Conservation (phyloP, 2,797 vertebrate genomes). For the Schizothorax lantsangensis region DNA sequence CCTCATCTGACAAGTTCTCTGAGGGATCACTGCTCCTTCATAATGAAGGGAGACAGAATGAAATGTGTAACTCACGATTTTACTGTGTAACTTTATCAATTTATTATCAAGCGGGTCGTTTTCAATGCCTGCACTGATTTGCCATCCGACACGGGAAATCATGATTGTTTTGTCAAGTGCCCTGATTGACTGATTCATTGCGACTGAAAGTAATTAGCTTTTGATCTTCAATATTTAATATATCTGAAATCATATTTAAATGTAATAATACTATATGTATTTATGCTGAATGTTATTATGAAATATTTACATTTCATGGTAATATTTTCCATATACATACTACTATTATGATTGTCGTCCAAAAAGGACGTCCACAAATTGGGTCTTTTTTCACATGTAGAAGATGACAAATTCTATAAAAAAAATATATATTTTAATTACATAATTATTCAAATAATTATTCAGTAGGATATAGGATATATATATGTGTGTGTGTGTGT, state of each 20-base stretch:
- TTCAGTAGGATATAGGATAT: no score
- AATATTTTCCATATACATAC: background rate
- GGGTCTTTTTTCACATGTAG: background rate
- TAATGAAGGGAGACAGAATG: conserved; percentile 42
- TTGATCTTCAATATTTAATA: background rate
- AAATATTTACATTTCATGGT: background rate
- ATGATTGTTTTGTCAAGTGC: background rate
- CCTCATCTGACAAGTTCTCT: conserved; percentile 55
- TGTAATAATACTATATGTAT: background rate
- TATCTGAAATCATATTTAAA: background rate
- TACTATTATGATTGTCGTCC: no score
- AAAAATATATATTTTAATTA: no score
- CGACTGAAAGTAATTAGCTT: background rate
- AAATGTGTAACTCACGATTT: conserved; percentile 43
- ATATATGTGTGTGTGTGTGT: no score
- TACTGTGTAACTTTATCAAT: conserved; percentile 17
- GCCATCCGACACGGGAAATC: background rate
- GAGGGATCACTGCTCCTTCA: conserved; percentile 51
- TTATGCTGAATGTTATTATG: background rate
- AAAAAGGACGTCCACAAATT: background rate
- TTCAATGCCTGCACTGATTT: background rate
- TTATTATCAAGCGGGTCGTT: conserved; percentile 15
- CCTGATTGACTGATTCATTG: background rate
- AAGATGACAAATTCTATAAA: conserved; percentile 14
- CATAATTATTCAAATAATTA: background rate